These are phyloP conservation scores for Phyllotreta striolata DNA, from an alignment of 2,888 invertebrate species.

Conservation along the genomic window DNA sequence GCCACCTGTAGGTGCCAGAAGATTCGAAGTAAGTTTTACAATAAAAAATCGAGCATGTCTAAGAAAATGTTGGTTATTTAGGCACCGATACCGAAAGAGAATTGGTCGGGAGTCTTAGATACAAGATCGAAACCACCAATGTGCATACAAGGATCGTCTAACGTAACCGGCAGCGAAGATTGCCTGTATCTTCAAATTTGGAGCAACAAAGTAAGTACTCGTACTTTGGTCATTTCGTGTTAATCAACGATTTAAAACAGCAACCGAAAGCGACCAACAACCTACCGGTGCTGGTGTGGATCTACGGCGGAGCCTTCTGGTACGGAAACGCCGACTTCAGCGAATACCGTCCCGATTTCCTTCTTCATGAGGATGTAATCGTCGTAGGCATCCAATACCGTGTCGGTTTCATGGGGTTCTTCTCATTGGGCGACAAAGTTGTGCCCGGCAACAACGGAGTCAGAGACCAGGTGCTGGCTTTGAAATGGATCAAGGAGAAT, in stretches of 20 bases:
- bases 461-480: constrained; percentile 75
- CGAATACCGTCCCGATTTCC: constrained; percentile 47
- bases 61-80: constrained; percentile 1
- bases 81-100: constrained; percentile 45
- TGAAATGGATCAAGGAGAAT: constrained; percentile 74
- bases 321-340: constrained; percentile 50
- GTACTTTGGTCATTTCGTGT: background rate
- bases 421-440: constrained; percentile 74
- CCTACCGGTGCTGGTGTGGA: constrained; percentile 58
- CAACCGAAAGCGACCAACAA: constrained; percentile 7
- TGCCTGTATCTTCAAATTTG: constrained; percentile 48
- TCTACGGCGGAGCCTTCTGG: constrained; percentile 60
- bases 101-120: constrained; percentile 47
- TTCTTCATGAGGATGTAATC: constrained; percentile 72
- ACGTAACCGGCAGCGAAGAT: constrained; percentile 43
- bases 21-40: constrained; percentile 37
- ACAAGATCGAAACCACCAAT: constrained; percentile 30
- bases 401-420: constrained; percentile 70
- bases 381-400: constrained; percentile 75
- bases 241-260: constrained; percentile 10
- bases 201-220: constrained; percentile 44
- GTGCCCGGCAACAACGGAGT: constrained; percentile 76
- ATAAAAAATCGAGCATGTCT: background rate
- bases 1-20: constrained; percentile 39
- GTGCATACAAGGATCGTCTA: constrained; percentile 24